These are phyloP conservation scores for Ptilodon capucinus DNA, from an alignment of 2,888 invertebrate species.

Conservation along the genomic window DNA sequence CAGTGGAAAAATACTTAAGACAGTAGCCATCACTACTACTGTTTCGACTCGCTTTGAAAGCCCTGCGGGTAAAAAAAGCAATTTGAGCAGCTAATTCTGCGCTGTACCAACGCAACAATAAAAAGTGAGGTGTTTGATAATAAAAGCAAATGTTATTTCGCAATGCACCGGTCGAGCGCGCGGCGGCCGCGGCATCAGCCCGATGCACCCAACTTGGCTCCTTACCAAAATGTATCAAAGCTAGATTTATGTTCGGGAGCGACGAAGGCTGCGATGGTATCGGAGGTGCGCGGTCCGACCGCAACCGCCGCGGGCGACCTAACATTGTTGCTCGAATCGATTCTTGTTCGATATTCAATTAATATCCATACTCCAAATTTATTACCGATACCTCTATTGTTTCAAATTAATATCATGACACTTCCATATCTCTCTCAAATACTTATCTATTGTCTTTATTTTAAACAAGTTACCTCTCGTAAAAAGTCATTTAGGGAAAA, in stretches of 20 bases:
- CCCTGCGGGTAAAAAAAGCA: background rate
- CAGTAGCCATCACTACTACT: too few species aligned
- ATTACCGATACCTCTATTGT: background rate
- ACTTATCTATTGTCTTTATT: too few species aligned
- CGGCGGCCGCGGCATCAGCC: slow-evolving; percentile 30
- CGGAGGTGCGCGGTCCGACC: slow-evolving; percentile 31
- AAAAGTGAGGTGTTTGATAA: slow-evolving; percentile 32
- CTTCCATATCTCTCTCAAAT: background rate
- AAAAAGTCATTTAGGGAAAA: too few species aligned
- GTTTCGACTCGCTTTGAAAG: too few species aligned
- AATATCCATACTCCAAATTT: background rate
- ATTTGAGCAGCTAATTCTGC: background rate
- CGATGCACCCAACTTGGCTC: slow-evolving; percentile 67
- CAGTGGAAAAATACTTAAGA: too few species aligned
- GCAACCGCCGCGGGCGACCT: slow-evolving; percentile 2
- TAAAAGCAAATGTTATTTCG: slow-evolving; percentile 54
- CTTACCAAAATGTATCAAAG: slow-evolving; percentile 80
- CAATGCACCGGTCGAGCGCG: slow-evolving; percentile 47
- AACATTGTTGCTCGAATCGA: background rate
- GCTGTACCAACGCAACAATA: background rate
- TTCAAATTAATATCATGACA: background rate
- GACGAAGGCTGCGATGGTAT: slow-evolving; percentile 76
- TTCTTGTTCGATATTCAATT: background rate
- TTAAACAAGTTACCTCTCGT: too few species aligned
- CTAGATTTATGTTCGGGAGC: slow-evolving; percentile 75